These are phyloP conservation scores for Tortricodes alternella DNA, from an alignment of 2,888 invertebrate genomes.

Conservation along the genomic window DNA sequence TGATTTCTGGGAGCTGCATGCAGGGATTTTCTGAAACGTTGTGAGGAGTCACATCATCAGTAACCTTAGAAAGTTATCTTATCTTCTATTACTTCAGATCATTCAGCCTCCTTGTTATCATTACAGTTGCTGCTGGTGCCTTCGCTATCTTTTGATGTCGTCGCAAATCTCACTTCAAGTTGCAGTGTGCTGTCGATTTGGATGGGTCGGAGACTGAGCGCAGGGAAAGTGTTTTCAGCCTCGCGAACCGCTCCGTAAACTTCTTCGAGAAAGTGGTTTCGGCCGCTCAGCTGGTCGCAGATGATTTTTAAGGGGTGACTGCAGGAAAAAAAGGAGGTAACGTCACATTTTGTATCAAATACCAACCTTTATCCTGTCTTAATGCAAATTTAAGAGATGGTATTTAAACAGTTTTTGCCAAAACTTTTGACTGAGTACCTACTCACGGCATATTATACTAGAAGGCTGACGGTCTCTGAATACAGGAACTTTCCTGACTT, in stretches of 20 bases:
- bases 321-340: neutral
- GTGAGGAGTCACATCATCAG: no score
- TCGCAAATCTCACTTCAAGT: neutral
- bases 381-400: no score
- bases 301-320: slow-evolving; percentile 9
- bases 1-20: no score
- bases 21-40: no score
- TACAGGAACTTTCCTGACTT: no score
- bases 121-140: neutral
- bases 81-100: neutral
- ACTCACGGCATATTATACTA: no score
- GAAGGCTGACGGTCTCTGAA: no score
- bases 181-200: slow-evolving; percentile 4
- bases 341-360: neutral
- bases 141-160: neutral
- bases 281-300: slow-evolving; percentile 1
- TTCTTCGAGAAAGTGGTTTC: neutral
- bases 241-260: neutral
- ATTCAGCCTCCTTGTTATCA: neutral
- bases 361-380: no score
- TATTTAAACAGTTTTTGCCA: no score
- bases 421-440: no score
- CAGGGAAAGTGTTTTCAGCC: neutral
- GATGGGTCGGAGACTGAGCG: neutral
- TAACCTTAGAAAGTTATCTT: no score